Base-by-base conservation (phyloP, 2,888 invertebrate species). In the Mimumesa dahlbomi region DNA sequence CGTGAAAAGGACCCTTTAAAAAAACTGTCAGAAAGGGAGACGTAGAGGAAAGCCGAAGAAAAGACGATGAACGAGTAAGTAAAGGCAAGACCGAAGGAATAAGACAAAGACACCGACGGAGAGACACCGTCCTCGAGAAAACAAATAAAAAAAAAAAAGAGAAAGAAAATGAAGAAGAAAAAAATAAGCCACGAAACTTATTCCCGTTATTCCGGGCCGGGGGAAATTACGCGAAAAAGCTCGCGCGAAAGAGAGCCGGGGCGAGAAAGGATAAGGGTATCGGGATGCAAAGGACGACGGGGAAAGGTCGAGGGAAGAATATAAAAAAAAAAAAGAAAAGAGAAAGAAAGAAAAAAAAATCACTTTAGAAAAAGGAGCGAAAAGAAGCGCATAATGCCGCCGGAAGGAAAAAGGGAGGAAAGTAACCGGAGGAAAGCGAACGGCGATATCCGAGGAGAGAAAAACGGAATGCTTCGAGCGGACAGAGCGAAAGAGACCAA, bases 211-310 rank as follows among this genome's bases (percentile, higher is more conserved):
- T 42, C 36, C 19, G 40, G 21, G 25, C 16, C 50, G 16, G 38
- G 38, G 52, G 52, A 52, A 68, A 65, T 66, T 65, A 57, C 52
- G 40, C 38, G 66, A 36, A 22, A 63, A 46, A 45, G 34, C 34
- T 34, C n/a, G n/a, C 34, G 34, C 4, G 34, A 34, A 34, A n/a
- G 34, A 9, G n/a, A n/a, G 34, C 34, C 5, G 13, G 49, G 54
- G 48, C 31, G 22, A 48, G 34, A 21, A 9, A 14, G 36, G 56
- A 54, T 49, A 43, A n/a, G 21, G 34, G 38, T 38, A 16, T 29
- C 42, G 25, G 13, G 42, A 58, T 31, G 49, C 40, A 16, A 34
- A 36, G 34, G 16, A 14, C 13, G n/a, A 11, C 21, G 34, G 6
- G 14, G 34, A 11, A n/a, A 29, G 64, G 36, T 25, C 54, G 45